A percentile compares a stretch with the other conserved stretches of the same genome.
phyloP scores from a whole-genome alignment of 2,797 vertebrate genomes.

The Siniperca obscura region DNA sequence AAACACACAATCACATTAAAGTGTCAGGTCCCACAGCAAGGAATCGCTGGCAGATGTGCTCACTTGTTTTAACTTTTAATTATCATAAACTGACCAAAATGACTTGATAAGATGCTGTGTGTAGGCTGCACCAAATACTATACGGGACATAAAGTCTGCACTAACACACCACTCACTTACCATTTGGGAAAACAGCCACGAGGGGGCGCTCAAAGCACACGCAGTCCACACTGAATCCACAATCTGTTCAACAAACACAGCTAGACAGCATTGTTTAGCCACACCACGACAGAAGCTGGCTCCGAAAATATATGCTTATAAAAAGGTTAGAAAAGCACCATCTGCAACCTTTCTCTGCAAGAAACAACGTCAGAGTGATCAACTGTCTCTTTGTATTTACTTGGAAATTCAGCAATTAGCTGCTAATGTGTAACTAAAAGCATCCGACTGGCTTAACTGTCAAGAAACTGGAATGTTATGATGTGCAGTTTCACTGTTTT shows the following conservation, averaged over 20 bases:
- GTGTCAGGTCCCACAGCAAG: not conserved
- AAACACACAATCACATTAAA: not conserved
- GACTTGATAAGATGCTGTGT: not conserved
- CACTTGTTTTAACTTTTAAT: not conserved
- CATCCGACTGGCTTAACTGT: not conserved
- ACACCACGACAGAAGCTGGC: not conserved
- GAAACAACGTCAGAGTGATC: too few species aligned
- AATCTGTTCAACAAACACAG: not conserved
- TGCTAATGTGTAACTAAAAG: not conserved
- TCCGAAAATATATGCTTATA: not conserved
- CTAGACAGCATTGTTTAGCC: not conserved
- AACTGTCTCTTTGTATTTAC: not conserved
- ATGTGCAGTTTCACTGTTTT: not conserved
- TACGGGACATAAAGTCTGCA: not conserved
- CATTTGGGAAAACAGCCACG: conserved; percentile 1
- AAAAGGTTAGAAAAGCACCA: not conserved
- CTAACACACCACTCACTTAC: not conserved
- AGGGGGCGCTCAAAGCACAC: not conserved
- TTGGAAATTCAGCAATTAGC: not conserved
- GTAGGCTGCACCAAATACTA: not conserved
- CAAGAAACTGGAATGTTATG: not conserved
- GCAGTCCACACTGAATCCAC: not conserved
- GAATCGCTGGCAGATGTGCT: not conserved
- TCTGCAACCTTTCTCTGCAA: too few species aligned
- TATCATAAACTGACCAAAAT: not conserved